These are phyloP conservation scores for Peromyscus eremicus DNA, from an alignment of 2,797 vertebrate genomes.

Conservation along the genomic window DNA sequence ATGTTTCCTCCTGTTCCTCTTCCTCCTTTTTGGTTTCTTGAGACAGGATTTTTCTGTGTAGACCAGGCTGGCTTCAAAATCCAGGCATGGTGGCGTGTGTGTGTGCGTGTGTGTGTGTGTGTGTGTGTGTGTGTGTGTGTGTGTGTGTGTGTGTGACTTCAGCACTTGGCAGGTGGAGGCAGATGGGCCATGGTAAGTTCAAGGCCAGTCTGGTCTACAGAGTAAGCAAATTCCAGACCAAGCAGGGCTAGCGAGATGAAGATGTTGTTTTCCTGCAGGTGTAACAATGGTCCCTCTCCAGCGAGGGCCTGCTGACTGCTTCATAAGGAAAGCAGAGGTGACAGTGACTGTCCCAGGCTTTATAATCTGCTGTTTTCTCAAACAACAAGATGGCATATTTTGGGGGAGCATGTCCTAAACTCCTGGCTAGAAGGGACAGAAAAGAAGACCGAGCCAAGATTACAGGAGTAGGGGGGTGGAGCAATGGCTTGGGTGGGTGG, in stretches of 20 bases:
- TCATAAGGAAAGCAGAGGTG: background rate
- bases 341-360: background rate
- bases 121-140: no score
- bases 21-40: background rate
- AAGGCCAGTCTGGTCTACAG: background rate
- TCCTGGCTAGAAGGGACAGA: background rate
- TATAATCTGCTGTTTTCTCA: background rate
- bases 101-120: no score
- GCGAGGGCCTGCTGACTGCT: background rate
- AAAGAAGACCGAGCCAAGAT: background rate
- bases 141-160: background rate
- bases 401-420: background rate
- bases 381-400: background rate
- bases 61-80: background rate
- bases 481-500: background rate
- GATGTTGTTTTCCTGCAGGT: background rate
- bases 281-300: background rate
- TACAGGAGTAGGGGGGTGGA: no score
- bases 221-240: background rate
- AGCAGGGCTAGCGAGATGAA: background rate
- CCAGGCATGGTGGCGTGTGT: fast-evolving
- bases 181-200: background rate
- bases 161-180: background rate
- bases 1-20: no score
- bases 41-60: background rate